A percentile compares a stretch with the other conserved stretches of the same genome.
Conservation (phyloP, 2,888 invertebrate species). For the Troides oblongomaculatus region DNA sequence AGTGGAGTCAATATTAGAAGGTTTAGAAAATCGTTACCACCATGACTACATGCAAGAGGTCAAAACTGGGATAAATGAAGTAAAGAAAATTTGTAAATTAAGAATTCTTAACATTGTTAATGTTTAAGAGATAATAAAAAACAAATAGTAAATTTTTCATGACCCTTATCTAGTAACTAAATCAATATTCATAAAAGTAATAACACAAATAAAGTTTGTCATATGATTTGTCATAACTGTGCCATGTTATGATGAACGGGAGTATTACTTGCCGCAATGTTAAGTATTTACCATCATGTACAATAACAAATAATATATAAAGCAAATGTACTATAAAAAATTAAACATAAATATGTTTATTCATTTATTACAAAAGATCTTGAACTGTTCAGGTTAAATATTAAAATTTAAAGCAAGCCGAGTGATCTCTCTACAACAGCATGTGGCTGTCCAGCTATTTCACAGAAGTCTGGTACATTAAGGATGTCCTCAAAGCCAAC, state of each 20-base stretch:
- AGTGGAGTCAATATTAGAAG: conserved; percentile 78
- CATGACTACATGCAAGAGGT: conserved; percentile 79
- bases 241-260: no score
- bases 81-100: conserved; percentile 83
- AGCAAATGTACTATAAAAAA: not conserved
- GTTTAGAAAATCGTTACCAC: conserved; percentile 74
- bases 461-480: conserved; percentile 85
- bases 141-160: not conserved
- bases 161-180: not conserved
- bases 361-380: conserved; percentile 24
- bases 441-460: conserved; percentile 90
- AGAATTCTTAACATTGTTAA: conserved; percentile 78
- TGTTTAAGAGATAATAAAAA: conserved; percentile 27
- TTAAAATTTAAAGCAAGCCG: conserved; percentile 75
- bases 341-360: conserved; percentile 2
- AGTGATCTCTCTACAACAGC: conserved; percentile 88
- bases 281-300: no score
- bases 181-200: no score
- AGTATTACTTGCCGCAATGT: no score
- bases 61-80: conserved; percentile 80
- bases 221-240: no score
- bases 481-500: conserved; percentile 90
- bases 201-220: no score
- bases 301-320: no score
- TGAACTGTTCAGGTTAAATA: conserved; percentile 31